A percentile compares a stretch with the other conserved stretches of the same genome.
Conservation (phyloP, 1,140 invertebrate genomes). For the Drosophila watanabei region DNA sequence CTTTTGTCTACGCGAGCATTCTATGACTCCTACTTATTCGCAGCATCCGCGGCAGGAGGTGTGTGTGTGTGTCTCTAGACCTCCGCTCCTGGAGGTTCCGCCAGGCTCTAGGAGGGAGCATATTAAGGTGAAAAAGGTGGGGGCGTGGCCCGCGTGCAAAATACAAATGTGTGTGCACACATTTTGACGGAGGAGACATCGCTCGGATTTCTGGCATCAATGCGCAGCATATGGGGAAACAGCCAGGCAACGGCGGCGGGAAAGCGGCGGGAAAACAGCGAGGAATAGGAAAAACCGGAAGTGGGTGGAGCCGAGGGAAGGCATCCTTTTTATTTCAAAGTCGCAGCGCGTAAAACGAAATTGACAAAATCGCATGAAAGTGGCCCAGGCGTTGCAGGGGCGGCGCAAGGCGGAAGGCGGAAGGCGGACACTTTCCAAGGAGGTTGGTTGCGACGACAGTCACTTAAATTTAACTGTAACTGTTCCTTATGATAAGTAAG, state of each 20-base stretch:
- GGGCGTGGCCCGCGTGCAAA: slow-evolving; percentile 24
- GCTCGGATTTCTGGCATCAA: slow-evolving; percentile 72
- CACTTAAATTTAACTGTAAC: slow-evolving; percentile 67
- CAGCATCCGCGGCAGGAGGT: background rate
- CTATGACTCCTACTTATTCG: slow-evolving; percentile 29
- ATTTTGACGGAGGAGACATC: slow-evolving; percentile 65
- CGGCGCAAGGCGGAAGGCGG: background rate
- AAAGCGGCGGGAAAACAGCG: background rate
- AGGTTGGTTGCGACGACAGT: slow-evolving; percentile 27
- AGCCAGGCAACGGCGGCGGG: background rate
- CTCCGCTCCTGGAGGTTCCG: background rate
- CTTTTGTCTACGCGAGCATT: slow-evolving; percentile 29
- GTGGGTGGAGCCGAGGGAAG: slow-evolving; percentile 6
- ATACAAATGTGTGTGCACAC: slow-evolving; percentile 49
- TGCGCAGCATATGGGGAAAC: slow-evolving; percentile 47
- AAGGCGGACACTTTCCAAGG: background rate
- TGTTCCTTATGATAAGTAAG: slow-evolving; percentile 60
- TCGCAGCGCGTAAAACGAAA: slow-evolving; percentile 67
- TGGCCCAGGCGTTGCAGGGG: slow-evolving; percentile 38
- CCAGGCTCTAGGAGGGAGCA: background rate
- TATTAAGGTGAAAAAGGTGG: slow-evolving; percentile 12
- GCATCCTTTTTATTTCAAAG: slow-evolving; percentile 67
- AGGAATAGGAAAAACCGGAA: background rate
- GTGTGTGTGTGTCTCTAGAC: background rate
- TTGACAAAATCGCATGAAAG: slow-evolving; percentile 76